Conservation (phyloP, 2,797 vertebrate species). For the Xyrichtys novacula region DNA sequence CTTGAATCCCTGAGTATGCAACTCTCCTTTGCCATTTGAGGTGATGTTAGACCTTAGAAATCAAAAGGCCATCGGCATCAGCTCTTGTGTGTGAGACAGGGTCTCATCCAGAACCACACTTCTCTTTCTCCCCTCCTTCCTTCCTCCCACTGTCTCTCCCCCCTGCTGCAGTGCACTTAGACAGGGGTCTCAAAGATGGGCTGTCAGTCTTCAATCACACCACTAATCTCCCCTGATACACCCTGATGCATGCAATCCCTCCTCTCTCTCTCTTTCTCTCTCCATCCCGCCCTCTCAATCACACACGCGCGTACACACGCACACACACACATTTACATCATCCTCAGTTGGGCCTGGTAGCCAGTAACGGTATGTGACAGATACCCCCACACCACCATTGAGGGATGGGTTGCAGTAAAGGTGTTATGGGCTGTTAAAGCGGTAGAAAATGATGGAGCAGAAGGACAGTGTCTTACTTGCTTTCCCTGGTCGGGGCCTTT, state of each 20-base stretch:
- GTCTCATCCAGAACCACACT: slow-evolving; percentile 21
- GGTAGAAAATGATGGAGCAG: background rate
- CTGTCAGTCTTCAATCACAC: slow-evolving; percentile 68
- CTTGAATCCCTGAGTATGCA: background rate
- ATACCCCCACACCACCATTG: background rate
- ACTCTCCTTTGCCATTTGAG: slow-evolving; percentile 5
- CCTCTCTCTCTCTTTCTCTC: background rate
- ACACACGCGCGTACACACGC: slow-evolving; percentile 7
- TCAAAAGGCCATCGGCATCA: slow-evolving; percentile 32
- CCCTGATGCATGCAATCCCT: slow-evolving; percentile 37
- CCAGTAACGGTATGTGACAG: slow-evolving; percentile 13
- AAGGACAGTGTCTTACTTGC: slow-evolving; percentile 86
- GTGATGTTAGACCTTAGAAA: slow-evolving; percentile 13
- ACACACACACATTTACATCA: slow-evolving; percentile 15
- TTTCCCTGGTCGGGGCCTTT: slow-evolving; percentile 96
- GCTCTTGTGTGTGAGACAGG: slow-evolving; percentile 31
- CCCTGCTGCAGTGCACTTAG: slow-evolving; percentile 72
- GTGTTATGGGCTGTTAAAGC: background rate
- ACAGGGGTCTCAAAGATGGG: slow-evolving; percentile 54
- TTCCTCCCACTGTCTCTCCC: slow-evolving; percentile 5
- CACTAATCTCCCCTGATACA: slow-evolving; percentile 58
- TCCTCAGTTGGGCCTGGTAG: slow-evolving; percentile 23
- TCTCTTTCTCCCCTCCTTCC: background rate
- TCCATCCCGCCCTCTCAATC: slow-evolving; percentile 1
- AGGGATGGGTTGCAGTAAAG: background rate